Conservation (phyloP, 2,113 vertebrate species). For the Antechinus stuartii region DNA sequence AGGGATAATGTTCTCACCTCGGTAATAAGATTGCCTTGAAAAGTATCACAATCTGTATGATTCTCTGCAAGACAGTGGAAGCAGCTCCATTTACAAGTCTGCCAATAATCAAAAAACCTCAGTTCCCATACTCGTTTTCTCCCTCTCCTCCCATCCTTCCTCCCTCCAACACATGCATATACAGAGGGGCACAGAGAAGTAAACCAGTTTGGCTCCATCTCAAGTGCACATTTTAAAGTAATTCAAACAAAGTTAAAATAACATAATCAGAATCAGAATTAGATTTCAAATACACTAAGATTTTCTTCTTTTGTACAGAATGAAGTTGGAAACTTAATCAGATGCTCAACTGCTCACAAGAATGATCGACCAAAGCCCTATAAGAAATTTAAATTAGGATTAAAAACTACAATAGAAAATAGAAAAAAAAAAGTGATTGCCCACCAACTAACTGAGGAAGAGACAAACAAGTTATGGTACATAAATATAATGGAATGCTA, state of each 20-base stretch:
- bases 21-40: conserved; percentile 41
- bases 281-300: conserved; percentile 18
- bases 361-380: not conserved
- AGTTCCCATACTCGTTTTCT: not conserved
- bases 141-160: not conserved
- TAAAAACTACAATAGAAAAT: not conserved
- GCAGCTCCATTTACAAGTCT: not conserved
- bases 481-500: not conserved
- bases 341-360: not conserved
- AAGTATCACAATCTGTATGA: not conserved
- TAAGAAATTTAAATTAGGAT: not conserved
- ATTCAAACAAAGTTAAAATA: not conserved
- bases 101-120: not conserved
- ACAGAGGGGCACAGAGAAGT: not conserved
- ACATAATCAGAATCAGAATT: not conserved
- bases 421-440: not conserved
- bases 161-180: not conserved
- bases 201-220: not conserved
- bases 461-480: not conserved
- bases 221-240: conserved; percentile 2
- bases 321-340: not conserved
- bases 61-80: not conserved
- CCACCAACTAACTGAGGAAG: not conserved
- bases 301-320: conserved; percentile 48
- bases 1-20: conserved; percentile 46